Evolutionary conservation across 1,140 invertebrate genomes (phyloP).

Genomic region (Neocloeon triangulifer): DNA sequence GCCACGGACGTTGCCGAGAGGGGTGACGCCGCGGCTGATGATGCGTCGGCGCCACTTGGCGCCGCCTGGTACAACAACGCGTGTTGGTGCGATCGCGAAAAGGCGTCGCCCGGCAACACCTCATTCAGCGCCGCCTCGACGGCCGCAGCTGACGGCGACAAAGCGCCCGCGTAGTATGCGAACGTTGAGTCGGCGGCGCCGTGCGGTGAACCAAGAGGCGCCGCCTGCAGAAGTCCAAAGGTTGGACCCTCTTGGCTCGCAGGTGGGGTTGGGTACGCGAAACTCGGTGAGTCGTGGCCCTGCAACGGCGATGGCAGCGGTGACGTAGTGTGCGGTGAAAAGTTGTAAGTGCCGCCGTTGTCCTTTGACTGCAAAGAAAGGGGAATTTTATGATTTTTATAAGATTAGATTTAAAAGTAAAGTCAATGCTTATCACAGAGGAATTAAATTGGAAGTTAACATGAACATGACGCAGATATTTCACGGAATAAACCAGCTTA

Average conservation of each 20-base stretch:
- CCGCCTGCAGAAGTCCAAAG: conserved; percentile 28
- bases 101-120: conserved; percentile 42
- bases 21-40: conserved; percentile 14
- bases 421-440: too few relatives aligned
- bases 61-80: not conserved
- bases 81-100: conserved; percentile 1
- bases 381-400: too few relatives aligned
- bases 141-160: conserved; percentile 50
- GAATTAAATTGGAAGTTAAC: too few relatives aligned
- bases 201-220: conserved; percentile 9
- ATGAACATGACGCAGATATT: too few relatives aligned
- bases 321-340: conserved; percentile 22
- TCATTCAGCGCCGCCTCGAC: conserved; percentile 61
- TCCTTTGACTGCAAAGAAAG: not conserved
- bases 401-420: too few relatives aligned
- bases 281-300: conserved; percentile 14
- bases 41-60: conserved; percentile 1
- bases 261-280: conserved; percentile 60
- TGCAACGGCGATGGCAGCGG: conserved; percentile 36
- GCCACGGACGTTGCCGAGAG: conserved; percentile 32
- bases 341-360: not conserved
- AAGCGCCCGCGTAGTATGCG: conserved; percentile 26
- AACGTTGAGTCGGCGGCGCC: conserved; percentile 21
- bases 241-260: conserved; percentile 58
- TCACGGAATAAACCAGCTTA: too few relatives aligned